Percentiles rank a stretch among this genome's conserved stretches.
phyloP scores from a whole-genome alignment of 2,113 vertebrate species.

The Spermophilus dauricus region DNA sequence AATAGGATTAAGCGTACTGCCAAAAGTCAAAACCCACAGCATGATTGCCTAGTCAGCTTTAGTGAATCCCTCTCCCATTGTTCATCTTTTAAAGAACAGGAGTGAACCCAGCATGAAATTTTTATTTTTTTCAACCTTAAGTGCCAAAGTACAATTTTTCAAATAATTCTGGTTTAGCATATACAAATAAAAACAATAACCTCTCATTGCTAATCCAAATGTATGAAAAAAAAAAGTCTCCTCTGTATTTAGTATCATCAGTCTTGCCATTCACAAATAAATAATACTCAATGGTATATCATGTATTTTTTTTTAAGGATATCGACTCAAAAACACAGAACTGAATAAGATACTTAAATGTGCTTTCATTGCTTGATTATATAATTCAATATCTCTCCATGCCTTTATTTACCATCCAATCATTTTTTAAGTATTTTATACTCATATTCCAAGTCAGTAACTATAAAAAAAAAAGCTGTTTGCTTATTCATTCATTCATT shows the following conservation, averaged over 20 bases:
- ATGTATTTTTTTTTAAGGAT: background rate
- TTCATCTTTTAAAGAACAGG: background rate
- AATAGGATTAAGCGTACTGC: background rate
- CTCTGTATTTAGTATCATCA: background rate
- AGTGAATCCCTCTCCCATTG: fast-evolving
- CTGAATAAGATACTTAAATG: background rate
- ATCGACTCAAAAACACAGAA: background rate
- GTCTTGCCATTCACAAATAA: background rate
- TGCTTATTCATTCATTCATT: background rate
- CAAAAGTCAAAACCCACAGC: background rate
- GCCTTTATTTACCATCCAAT: background rate
- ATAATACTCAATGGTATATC: background rate
- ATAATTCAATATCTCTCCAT: background rate
- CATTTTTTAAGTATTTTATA: background rate
- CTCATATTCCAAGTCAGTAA: background rate
- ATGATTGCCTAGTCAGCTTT: background rate
- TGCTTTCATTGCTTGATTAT: background rate
- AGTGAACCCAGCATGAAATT: background rate
- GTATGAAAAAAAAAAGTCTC: fast-evolving
- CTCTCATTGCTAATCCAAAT: background rate
- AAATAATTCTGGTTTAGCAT: background rate
- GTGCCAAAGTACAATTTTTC: background rate
- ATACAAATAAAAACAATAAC: background rate
- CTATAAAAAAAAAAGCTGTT: background rate
- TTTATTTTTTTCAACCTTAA: background rate